Conservation (phyloP, 2,888 invertebrate genomes). For the Galeruca laticollis region DNA sequence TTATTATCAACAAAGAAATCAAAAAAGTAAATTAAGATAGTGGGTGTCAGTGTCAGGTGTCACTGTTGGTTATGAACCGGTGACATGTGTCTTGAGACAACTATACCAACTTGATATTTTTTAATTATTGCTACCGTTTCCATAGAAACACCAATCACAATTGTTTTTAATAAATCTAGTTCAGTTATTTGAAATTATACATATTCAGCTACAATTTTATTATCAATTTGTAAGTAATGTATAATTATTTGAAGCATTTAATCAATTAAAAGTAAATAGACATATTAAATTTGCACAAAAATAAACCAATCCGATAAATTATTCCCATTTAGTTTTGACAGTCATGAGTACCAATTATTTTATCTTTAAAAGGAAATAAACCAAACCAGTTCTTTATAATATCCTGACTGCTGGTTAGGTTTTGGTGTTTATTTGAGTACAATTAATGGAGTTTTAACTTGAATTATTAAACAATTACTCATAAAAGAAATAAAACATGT, state of each 20-base stretch:
- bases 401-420: constrained; percentile 11
- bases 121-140: not conserved
- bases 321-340: not conserved
- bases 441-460: constrained; percentile 13
- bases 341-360: not conserved
- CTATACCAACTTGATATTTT: not conserved
- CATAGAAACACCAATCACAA: constrained; percentile 13
- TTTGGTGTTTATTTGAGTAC: not conserved
- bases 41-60: constrained; percentile 25
- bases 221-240: not conserved
- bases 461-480: not conserved
- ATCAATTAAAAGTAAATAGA: not conserved
- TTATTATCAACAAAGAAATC: constrained; percentile 26
- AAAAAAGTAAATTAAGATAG: constrained; percentile 15
- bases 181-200: not conserved
- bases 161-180: not conserved
- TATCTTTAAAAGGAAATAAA: constrained; percentile 13
- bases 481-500: constrained; percentile 50
- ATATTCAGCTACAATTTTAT: not conserved
- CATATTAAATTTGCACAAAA: not conserved
- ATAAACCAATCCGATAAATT: not conserved
- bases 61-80: not conserved
- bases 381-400: constrained; percentile 4
- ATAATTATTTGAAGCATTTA: not conserved
- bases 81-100: not conserved